These are phyloP conservation scores for Raja brachyura DNA, from an alignment of 2,113 vertebrate genomes.

Conservation along the genomic window DNA sequence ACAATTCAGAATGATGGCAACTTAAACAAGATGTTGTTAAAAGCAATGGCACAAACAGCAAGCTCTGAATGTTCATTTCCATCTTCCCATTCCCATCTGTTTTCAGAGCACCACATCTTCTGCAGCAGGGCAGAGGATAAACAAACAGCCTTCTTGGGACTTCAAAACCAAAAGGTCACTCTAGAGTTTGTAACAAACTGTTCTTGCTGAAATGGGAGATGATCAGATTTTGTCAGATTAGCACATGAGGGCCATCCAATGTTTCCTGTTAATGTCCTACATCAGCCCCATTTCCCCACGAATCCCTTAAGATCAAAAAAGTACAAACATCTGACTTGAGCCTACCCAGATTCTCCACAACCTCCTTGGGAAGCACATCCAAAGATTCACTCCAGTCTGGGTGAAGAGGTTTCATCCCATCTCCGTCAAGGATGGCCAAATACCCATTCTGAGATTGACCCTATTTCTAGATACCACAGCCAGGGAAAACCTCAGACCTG, in stretches of 20 bases:
- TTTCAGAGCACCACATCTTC: not conserved
- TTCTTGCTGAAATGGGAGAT: not conserved
- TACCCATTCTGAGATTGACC: too few species aligned
- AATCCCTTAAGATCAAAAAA: too few species aligned
- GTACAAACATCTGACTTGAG: too few species aligned
- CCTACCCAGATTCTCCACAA: too few species aligned
- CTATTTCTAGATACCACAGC: too few species aligned
- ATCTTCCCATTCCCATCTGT: not conserved
- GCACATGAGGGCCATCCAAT: not conserved
- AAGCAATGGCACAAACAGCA: not conserved
- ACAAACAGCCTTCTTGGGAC: not conserved
- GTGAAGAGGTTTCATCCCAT: too few species aligned
- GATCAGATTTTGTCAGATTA: not conserved
- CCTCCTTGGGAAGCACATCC: too few species aligned
- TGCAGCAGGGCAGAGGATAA: not conserved
- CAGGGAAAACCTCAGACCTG: too few species aligned
- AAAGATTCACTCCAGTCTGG: too few species aligned
- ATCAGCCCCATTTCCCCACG: too few species aligned
- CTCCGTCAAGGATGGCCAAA: too few species aligned
- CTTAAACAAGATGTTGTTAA: not conserved
- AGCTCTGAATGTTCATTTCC: not conserved
- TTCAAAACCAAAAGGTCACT: not conserved
- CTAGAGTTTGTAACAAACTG: not conserved
- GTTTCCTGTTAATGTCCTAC: not conserved
- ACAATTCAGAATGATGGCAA: not conserved